A percentile compares a stretch with the other conserved stretches of the same genome.
phyloP scores from a whole-genome alignment of 30 jellyfish, hydroid and myxozoan genomes.

The Cassiopea andromeda region DNA sequence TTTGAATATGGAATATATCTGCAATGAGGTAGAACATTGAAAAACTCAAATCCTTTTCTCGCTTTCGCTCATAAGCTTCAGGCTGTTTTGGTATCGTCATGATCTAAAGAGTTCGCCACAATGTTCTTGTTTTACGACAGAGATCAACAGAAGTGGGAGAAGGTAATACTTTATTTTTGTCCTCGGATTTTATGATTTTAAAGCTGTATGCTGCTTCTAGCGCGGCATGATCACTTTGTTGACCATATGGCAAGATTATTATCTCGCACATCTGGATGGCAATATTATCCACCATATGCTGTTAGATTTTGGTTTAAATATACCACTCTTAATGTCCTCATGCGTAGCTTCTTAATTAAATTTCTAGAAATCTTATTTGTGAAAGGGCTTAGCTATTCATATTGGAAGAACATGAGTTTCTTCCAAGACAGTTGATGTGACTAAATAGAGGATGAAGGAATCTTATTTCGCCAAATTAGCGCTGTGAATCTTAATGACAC shows the following conservation, averaged over 20 bases:
- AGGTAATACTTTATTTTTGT: constrained; percentile 25
- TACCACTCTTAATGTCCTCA: constrained; percentile 2
- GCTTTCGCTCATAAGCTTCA: background rate
- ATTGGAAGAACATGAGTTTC: background rate
- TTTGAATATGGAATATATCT: background rate
- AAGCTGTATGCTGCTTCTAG: background rate
- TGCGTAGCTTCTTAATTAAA: background rate
- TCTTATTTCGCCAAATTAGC: background rate
- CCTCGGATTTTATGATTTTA: background rate
- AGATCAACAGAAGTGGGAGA: constrained; percentile 74
- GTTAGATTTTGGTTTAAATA: background rate
- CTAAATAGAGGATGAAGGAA: background rate
- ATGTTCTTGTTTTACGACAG: constrained; percentile 71
- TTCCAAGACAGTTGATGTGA: background rate
- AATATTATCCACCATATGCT: constrained; percentile 16
- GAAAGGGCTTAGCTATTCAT: background rate
- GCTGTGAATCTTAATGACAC: constrained; percentile 3
- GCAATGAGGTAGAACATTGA: background rate
- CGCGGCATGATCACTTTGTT: background rate
- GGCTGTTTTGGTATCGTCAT: background rate
- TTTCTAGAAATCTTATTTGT: background rate
- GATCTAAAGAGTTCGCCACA: constrained; percentile 1
- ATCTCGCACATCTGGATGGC: background rate
- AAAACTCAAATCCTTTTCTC: background rate
- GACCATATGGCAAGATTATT: background rate